These are phyloP conservation scores for Engraulis encrasicolus DNA, from an alignment of 2,113 vertebrate genomes.

Conservation along the genomic window DNA sequence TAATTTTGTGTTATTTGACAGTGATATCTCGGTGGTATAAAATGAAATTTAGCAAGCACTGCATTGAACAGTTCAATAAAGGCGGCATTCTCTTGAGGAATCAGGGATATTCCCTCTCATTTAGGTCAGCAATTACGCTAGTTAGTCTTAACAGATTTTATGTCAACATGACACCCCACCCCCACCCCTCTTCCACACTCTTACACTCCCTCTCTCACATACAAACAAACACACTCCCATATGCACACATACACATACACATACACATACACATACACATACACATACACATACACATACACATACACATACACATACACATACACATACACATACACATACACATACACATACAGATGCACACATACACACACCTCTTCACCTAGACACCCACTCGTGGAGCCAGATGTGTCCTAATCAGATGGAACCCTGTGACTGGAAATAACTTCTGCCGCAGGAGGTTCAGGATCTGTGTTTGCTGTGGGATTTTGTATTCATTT, in stretches of 20 bases:
- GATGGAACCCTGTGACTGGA: neutral
- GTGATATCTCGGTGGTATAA: neutral
- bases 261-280: too few relatives aligned
- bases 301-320: too few relatives aligned
- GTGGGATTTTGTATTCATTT: neutral
- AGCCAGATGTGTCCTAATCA: neutral
- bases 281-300: too few relatives aligned
- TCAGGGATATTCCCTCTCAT: neutral
- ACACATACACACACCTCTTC: too few relatives aligned
- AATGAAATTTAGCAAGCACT: neutral
- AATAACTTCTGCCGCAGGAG: neutral
- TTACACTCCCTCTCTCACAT: too few relatives aligned
- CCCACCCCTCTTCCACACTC: too few relatives aligned
- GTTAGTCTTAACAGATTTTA: neutral
- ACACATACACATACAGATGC: too few relatives aligned
- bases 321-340: too few relatives aligned
- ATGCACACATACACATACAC: too few relatives aligned
- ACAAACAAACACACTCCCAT: too few relatives aligned
- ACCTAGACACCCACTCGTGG: neutral
- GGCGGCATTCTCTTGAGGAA: neutral
- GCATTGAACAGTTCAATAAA: neutral
- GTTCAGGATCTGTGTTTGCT: neutral
- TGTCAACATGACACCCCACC: neutral
- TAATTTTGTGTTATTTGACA: neutral
- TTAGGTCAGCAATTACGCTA: neutral